A percentile compares a stretch with the other conserved stretches of the same genome.
Conservation (phyloP, 2,113 vertebrate species). For the Phodopus roborovskii region DNA sequence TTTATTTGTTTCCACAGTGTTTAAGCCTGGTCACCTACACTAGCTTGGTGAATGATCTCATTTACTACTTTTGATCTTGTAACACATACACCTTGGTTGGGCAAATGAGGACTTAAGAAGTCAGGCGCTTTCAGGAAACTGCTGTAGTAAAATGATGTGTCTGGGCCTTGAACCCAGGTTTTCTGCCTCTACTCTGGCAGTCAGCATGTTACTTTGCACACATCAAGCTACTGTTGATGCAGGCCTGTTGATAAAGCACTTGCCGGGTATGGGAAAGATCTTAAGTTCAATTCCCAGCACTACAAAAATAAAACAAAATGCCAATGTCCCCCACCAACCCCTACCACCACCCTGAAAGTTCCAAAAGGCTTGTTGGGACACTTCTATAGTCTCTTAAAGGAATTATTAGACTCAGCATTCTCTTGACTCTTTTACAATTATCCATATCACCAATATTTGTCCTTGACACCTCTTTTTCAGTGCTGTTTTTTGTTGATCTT, state of each 20-base stretch:
- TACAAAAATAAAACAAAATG: background rate
- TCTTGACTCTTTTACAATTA: background rate
- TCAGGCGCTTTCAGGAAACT: background rate
- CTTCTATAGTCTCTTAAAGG: background rate
- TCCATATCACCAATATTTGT: background rate
- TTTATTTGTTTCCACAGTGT: background rate
- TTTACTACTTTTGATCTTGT: constrained; percentile 11
- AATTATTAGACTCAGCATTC: background rate
- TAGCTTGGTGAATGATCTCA: background rate
- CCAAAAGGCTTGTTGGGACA: background rate
- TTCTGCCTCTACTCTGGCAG: background rate
- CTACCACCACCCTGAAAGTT: background rate
- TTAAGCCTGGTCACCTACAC: background rate
- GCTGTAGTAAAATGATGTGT: background rate
- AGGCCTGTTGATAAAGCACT: background rate
- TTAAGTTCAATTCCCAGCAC: background rate
- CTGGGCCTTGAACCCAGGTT: background rate
- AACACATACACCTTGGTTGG: background rate
- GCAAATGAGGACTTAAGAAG: background rate
- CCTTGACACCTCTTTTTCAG: background rate
- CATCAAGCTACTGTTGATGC: background rate
- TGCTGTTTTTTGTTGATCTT: constrained; percentile 7
- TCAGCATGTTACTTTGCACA: fast-evolving
- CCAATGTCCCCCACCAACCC: too few species aligned
- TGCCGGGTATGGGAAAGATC: background rate